A percentile compares a stretch with the other conserved stretches of the same genome.
These are phyloP conservation scores for Drosophila leontia DNA, from an alignment of 1,140 invertebrate species.

Conservation along the genomic window DNA sequence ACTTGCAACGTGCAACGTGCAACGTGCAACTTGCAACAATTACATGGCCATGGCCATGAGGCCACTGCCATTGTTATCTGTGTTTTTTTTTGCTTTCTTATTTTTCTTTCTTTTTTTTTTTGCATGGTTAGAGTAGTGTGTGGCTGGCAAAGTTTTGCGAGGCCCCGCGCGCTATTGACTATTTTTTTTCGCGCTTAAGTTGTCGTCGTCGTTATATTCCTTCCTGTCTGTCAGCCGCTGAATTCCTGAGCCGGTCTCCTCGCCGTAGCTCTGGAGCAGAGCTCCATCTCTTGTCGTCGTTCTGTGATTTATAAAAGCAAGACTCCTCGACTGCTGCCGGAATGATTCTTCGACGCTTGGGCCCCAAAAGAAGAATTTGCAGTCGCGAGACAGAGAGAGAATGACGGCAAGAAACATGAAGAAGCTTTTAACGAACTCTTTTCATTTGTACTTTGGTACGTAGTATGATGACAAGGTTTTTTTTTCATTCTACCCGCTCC, in stretches of 20 bases:
- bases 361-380: slow-evolving; percentile 78
- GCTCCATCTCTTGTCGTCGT: slow-evolving; percentile 59
- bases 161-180: slow-evolving; percentile 62
- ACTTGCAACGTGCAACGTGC: slow-evolving; percentile 27
- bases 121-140: slow-evolving; percentile 52
- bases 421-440: slow-evolving; percentile 83
- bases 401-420: slow-evolving; percentile 72
- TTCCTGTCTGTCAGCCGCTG: slow-evolving; percentile 75
- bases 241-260: slow-evolving; percentile 59
- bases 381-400: slow-evolving; percentile 23
- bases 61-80: slow-evolving; percentile 73
- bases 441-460: slow-evolving; percentile 78
- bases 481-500: slow-evolving; percentile 17
- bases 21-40: slow-evolving; percentile 71
- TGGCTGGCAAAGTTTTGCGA: slow-evolving; percentile 37
- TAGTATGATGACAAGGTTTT: slow-evolving; percentile 74
- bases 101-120: slow-evolving; percentile 22
- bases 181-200: slow-evolving; percentile 80
- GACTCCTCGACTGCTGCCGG: slow-evolving; percentile 55
- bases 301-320: slow-evolving; percentile 81
- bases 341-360: slow-evolving; percentile 79
- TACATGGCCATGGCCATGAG: slow-evolving; percentile 72
- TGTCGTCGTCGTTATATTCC: slow-evolving; percentile 80
- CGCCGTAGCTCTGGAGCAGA: slow-evolving; percentile 46
- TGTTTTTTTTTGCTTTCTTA: slow-evolving; percentile 29